Evolutionary conservation across 2,888 invertebrate genomes (phyloP).

Genomic region (Dexiosoma caninum): DNA sequence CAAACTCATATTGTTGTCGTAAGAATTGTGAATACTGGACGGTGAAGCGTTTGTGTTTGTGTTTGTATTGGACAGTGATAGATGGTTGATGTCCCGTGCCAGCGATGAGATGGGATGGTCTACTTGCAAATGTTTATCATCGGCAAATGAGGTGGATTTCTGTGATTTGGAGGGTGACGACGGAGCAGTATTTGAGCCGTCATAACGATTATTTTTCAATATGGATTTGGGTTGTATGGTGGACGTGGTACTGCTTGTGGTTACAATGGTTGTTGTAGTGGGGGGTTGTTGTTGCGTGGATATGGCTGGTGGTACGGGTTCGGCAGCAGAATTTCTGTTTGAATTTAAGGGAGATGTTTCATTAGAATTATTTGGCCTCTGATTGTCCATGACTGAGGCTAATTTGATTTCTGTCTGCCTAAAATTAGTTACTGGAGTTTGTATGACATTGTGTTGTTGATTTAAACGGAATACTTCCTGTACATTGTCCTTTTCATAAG

Average conservation of each 20-base stretch:
- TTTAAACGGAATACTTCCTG: constrained; percentile 80
- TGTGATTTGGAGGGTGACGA: constrained; percentile 77
- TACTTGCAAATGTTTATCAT: constrained; percentile 73
- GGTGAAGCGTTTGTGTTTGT: constrained; percentile 16
- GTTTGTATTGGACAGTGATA: constrained; percentile 66
- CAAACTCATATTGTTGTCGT: constrained; percentile 60
- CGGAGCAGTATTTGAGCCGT: constrained; percentile 71
- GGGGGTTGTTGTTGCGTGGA: constrained; percentile 51
- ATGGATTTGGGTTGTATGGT: constrained; percentile 77
- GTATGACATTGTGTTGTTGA: constrained; percentile 77
- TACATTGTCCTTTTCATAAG: constrained; percentile 77
- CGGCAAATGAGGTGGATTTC: constrained; percentile 77
- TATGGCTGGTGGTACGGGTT: constrained; percentile 52
- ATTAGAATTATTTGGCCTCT: constrained; percentile 64
- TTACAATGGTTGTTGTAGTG: constrained; percentile 45
- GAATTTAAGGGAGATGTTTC: constrained; percentile 71
- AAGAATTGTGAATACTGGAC: constrained; percentile 9
- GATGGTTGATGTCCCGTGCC: constrained; percentile 72
- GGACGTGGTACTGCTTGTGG: constrained; percentile 58
- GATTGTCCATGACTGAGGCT: constrained; percentile 66
- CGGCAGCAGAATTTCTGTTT: constrained; percentile 61
- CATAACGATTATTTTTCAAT: constrained; percentile 76
- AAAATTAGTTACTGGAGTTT: constrained; percentile 77
- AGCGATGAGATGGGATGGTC: constrained; percentile 74
- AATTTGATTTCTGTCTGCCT: constrained; percentile 76